Conservation (phyloP, 2,797 vertebrate species). For the Phoebastria nigripes region DNA sequence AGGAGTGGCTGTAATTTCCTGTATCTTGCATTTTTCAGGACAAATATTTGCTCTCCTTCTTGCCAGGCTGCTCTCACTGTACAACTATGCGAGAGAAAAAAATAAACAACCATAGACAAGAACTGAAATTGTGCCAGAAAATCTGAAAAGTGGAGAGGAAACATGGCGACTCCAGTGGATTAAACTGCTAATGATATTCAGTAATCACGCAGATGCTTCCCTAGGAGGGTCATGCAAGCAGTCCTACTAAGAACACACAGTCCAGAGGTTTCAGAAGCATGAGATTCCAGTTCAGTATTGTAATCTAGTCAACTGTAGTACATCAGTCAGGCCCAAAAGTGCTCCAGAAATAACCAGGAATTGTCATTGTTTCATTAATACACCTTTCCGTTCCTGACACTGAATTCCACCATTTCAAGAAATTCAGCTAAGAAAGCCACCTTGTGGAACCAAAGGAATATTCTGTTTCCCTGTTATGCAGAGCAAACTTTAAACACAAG, state of each 20-base stretch:
- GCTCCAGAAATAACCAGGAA: not conserved
- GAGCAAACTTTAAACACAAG: not conserved
- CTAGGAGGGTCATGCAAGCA: not conserved
- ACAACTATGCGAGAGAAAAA: constrained; percentile 17
- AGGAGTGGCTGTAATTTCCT: constrained; percentile 34
- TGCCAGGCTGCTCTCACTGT: constrained; percentile 38
- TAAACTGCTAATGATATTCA: not conserved
- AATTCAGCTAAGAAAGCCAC: not conserved
- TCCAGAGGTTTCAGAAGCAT: not conserved
- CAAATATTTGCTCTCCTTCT: constrained; percentile 40
- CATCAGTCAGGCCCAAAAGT: not conserved
- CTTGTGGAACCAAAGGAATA: not conserved
- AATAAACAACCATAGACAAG: constrained; percentile 44
- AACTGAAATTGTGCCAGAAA: constrained; percentile 7
- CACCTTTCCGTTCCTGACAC: not conserved
- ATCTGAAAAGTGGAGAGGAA: not conserved
- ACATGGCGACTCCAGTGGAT: not conserved
- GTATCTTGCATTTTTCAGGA: constrained; percentile 36
- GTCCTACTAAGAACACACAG: not conserved
- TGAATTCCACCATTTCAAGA: not conserved
- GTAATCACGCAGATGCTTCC: not conserved
- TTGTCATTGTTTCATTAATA: not conserved
- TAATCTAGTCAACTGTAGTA: not conserved
- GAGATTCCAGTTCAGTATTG: not conserved
- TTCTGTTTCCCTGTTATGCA: not conserved